Base-by-base conservation (phyloP, 2,888 invertebrate genomes). In the Lycia hirtaria region DNA sequence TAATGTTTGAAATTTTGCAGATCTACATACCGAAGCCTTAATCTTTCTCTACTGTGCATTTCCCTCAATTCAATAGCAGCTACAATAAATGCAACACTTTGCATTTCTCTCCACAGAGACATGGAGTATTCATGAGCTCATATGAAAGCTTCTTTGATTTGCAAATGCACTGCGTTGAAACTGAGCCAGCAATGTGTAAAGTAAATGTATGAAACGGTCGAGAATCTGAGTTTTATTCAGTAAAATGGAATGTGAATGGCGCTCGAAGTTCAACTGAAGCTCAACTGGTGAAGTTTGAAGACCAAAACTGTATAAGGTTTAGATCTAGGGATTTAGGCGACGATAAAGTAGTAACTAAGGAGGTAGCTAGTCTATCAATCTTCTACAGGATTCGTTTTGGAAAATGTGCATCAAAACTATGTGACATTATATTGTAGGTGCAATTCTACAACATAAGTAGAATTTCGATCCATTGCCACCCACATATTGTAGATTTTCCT, bases 71-170 rank as follows among this genome's bases (percentile, higher is more conserved):
- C 19, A 19, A 14, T 15, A 24, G 28, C 19, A n/a, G n/a, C 4
- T 12, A 14, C 33, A 15, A 33, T 33, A 47, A 47, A 0, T 15
- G 24, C 17, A 33, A 22, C 1, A 10, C 1, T 38, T 15, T 38
- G 7, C 5, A n/a, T 12, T 20, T 9, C 45, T 40, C 7, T 5
- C 10, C 26, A 43, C 28, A 47, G 35, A 5, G 20, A 20, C 35
- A 35, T 12, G 22, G 3, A 20, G 24, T 45, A 56, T 51, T 51
- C 56, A 56, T 56, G 51, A 51, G 37, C 5, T 3, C 14, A n/a
- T 17, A 37, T 48, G 47, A 51, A 47, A 50, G 41, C 40, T 53
- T 19, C 49, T 54, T 59, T 50, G 44, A 41, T 44, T 48, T 50
- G 47, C 54, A 43, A 45, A 52, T 60, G 30, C 24, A 33, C 28